Evolutionary conservation across 2,113 vertebrate genomes (phyloP).

Genomic region (Crotalus viridis): DNA sequence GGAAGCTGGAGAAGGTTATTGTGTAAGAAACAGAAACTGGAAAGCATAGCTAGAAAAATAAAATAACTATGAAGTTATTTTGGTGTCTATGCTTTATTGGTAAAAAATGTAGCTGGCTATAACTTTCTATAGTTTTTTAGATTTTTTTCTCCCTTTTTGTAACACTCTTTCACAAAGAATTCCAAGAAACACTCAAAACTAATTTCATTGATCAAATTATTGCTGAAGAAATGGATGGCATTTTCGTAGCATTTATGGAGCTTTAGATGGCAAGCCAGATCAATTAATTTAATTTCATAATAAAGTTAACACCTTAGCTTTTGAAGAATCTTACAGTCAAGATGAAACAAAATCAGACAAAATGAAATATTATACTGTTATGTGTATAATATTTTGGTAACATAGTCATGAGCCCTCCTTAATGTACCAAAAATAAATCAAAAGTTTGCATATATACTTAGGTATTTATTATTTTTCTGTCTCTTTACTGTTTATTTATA

Average conservation of each 20-base stretch:
- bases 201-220: background rate
- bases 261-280: background rate
- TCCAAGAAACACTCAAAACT: background rate
- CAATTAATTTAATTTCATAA: background rate
- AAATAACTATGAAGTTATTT: conserved; percentile 44
- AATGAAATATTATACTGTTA: background rate
- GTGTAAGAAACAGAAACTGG: background rate
- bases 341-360: background rate
- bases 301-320: background rate
- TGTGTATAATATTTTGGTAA: background rate
- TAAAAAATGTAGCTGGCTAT: conserved; percentile 64
- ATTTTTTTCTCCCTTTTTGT: background rate
- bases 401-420: background rate
- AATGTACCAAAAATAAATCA: background rate
- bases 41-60: background rate
- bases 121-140: background rate
- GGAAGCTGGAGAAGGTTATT: background rate
- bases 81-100: conserved; percentile 68
- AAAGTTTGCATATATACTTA: background rate
- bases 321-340: background rate
- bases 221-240: background rate
- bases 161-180: background rate
- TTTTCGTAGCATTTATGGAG: background rate
- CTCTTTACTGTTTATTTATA: background rate
- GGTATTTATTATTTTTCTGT: background rate